Base-by-base conservation (phyloP, 2,888 invertebrate species). In the Phaedon cochleariae region DNA sequence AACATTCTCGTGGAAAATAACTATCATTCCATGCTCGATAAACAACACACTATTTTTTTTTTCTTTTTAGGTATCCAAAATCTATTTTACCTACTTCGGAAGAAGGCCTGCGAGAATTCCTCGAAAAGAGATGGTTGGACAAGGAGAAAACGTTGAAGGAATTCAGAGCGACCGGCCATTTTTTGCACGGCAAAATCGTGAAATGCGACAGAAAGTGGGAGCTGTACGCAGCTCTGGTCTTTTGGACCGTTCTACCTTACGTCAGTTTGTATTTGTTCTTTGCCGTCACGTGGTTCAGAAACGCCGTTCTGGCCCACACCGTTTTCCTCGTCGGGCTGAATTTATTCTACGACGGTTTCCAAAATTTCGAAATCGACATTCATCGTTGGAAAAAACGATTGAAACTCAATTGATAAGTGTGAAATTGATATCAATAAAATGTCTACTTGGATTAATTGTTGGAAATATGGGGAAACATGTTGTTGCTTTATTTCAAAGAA, bases 41-140 rank as follows among this genome's bases (percentile, higher is more conserved):
- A n/a, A n/a, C n/a, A n/a, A n/a, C n/a, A n/a, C n/a, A n/a, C n/a
- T n/a, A n/a, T n/a, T n/a, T n/a, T n/a, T n/a, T n/a, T n/a, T n/a
- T n/a, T n/a, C n/a, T n/a, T n/a, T 72, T 0, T 77, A 90, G 91
- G 73, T 89, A 91, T 81, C 80, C 88, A 0, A 85, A 86, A 17
- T 80, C 85, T 15, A 84, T 87, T 60, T 80, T 92, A 26, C 92
- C 92, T 0, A 80, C 77, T 12, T 85, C 86, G 22, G 89, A 90
- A 66, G 81, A 82, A 0, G 86, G 82, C 29, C 82, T 92, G 9
- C 87, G 87, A 71, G 79, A 77, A 20, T 92, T 92, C 88, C 82
- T 92, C 41, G 88, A 88, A 71, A 85, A 88, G 34, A 84, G 88
- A 22, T 92, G 92, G 92, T 80, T 79, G 10, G 85, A 88, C 55